Conservation (phyloP, 1,140 invertebrate species). For the Sycobia sp. region DNA sequence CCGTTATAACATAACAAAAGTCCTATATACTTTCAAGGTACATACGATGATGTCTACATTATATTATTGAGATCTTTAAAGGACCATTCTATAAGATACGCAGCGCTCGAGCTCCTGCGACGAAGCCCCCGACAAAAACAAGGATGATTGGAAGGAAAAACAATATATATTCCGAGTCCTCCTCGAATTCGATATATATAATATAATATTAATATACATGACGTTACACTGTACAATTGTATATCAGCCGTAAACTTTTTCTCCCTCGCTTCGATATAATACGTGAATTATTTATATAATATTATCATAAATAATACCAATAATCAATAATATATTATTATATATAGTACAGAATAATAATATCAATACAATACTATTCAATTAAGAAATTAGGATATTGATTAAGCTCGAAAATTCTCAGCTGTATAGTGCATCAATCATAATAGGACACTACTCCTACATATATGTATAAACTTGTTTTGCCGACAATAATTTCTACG, state of each 20-base stretch:
- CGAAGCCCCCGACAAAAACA: slow-evolving; percentile 39
- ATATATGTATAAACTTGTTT: too few species aligned
- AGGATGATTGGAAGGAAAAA: slow-evolving; percentile 14
- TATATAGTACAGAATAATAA: slow-evolving; percentile 14
- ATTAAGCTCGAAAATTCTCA: too few species aligned
- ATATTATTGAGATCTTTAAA: slow-evolving; percentile 56
- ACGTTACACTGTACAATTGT: slow-evolving; percentile 25
- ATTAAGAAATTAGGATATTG: too few species aligned
- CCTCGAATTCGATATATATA: neutral
- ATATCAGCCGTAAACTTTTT: slow-evolving; percentile 17
- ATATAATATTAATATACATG: neutral
- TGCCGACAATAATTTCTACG: too few species aligned
- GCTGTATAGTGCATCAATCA: too few species aligned
- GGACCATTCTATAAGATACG: slow-evolving; percentile 35
- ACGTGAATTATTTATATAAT: neutral
- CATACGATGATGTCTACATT: slow-evolving; percentile 58
- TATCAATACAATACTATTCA: neutral
- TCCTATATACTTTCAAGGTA: slow-evolving; percentile 62
- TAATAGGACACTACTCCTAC: too few species aligned
- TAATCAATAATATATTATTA: neutral
- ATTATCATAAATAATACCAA: slow-evolving; percentile 13
- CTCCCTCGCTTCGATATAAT: neutral
- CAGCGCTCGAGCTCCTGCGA: slow-evolving; percentile 52
- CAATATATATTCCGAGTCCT: slow-evolving; percentile 13
- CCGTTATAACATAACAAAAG: slow-evolving; percentile 62